phyloP scores from a whole-genome alignment of 2,113 vertebrate species.

The Neopipo cinnamomea region DNA sequence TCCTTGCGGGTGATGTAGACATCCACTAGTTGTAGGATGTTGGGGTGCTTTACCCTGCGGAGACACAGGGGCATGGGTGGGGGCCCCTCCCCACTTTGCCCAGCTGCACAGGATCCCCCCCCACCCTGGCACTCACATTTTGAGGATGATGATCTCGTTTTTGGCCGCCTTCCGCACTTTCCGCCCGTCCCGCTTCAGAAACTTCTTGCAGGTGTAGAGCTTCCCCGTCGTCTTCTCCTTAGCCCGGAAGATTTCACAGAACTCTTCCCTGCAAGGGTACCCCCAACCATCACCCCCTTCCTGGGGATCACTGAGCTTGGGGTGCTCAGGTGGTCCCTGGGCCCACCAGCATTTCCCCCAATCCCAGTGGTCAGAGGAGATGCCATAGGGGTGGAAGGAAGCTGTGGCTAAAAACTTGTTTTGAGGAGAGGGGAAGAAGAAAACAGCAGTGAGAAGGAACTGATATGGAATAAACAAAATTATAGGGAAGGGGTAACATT shows the following conservation, averaged over 20 bases:
- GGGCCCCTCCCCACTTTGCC: background rate
- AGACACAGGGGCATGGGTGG: background rate
- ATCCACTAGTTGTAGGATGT: conserved; percentile 95
- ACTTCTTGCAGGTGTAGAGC: conserved; percentile 97
- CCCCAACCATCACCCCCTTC: background rate
- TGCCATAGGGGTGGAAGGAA: background rate
- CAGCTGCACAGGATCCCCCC: accelerated
- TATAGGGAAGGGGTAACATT: background rate
- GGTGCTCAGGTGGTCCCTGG: background rate
- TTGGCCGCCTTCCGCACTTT: conserved; percentile 97
- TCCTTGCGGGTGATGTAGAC: conserved; percentile 97
- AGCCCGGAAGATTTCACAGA: conserved; percentile 97
- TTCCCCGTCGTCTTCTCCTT: conserved; percentile 94
- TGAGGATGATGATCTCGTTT: conserved; percentile 96
- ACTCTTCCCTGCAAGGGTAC: conserved; percentile 86
- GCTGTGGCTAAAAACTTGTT: background rate
- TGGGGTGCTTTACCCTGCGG: conserved; percentile 94
- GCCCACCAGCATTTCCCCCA: background rate
- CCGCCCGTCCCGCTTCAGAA: conserved; percentile 94
- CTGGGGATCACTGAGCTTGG: background rate
- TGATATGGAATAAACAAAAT: background rate
- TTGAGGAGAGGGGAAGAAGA: accelerated
- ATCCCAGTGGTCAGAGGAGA: background rate
- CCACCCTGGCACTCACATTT: conserved; percentile 82
- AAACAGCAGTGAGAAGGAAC: background rate